Percentiles rank a stretch among this genome's conserved stretches.
phyloP scores from a whole-genome alignment of 1,140 invertebrate species.

The Pseudomyrmex pallidus region DNA sequence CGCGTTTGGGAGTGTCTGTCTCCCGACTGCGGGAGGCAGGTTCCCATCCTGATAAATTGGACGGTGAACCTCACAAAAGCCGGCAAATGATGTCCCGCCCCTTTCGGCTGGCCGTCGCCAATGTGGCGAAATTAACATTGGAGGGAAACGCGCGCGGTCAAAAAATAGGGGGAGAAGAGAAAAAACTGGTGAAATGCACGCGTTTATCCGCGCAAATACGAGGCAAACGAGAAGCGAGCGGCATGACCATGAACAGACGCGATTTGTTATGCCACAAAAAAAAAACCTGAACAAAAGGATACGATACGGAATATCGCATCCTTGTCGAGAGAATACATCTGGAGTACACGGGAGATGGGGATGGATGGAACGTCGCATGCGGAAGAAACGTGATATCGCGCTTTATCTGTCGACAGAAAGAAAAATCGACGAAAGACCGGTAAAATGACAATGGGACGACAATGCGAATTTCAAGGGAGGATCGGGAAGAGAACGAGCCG shows the following conservation, averaged over 20 bases:
- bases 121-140: not conserved
- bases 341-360: too few species aligned
- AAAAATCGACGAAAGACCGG: not conserved
- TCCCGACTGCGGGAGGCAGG: not conserved
- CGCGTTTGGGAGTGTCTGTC: not conserved
- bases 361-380: not conserved
- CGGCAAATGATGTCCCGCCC: not conserved
- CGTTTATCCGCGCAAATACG: not conserved
- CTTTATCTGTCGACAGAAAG: not conserved
- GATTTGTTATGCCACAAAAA: constrained; percentile 32
- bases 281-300: not conserved
- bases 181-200: not conserved
- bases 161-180: not conserved
- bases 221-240: not conserved
- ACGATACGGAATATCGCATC: constrained; percentile 20
- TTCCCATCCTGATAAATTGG: not conserved
- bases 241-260: not conserved
- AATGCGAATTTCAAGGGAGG: not conserved
- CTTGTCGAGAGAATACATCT: not conserved
- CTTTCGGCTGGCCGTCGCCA: not conserved
- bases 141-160: not conserved
- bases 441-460: too few species aligned
- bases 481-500: not conserved
- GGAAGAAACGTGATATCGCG: constrained; percentile 3
- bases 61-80: not conserved